Base-by-base conservation (phyloP, 2,113 vertebrate genomes). In the Variabilichromis moorii region DNA sequence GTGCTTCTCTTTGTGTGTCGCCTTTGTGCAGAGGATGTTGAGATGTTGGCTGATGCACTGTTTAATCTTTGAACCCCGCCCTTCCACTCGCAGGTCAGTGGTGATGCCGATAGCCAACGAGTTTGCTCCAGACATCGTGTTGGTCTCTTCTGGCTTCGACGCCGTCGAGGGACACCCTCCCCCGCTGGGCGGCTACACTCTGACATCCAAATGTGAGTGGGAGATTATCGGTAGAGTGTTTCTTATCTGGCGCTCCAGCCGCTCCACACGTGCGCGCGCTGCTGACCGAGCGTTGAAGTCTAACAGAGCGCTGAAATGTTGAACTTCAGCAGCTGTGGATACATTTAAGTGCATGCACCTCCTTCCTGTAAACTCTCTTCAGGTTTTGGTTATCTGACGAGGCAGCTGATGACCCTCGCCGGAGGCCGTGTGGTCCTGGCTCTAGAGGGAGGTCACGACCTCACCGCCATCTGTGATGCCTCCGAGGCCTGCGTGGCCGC, bases 41-140 rank as follows among this genome's bases (percentile, higher is more conserved):
- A 76, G 16, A 21, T 28, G 6, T 45, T 21, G 9, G 8, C 40
- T 11, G 37, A 33, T 14, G 9, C 2, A 5, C n/a, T 40, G 51
- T n/a, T 9, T 83, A 53, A 82, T 66, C 51, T 31, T 3, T 3
- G 7, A 5, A 1, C 57, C 8, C 78, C 45, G 0, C 45, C 54
- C 31, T 45, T 40, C 10, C 63, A 0, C 59, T 6, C 13, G 26
- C 97, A 99, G 98, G 92, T 97, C 97, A 1, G 98, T 98, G 82
- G 98, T 99, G 93, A 99, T 99, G 98, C 98, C 98, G 4, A 98
- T 99, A 4, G 98, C 98, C 82, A 97, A 96, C 2, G 98, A 99
- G 90, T 99, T 99, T 21, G 97, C 98, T 79, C 98, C 98, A 0
- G 98, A 99, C 5, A 96, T 99, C 31, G 98, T 99, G 91, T 96